A percentile compares a stretch with the other conserved stretches of the same genome.
phyloP scores from a whole-genome alignment of 2,797 vertebrate genomes.

The Knipowitschia caucasica region DNA sequence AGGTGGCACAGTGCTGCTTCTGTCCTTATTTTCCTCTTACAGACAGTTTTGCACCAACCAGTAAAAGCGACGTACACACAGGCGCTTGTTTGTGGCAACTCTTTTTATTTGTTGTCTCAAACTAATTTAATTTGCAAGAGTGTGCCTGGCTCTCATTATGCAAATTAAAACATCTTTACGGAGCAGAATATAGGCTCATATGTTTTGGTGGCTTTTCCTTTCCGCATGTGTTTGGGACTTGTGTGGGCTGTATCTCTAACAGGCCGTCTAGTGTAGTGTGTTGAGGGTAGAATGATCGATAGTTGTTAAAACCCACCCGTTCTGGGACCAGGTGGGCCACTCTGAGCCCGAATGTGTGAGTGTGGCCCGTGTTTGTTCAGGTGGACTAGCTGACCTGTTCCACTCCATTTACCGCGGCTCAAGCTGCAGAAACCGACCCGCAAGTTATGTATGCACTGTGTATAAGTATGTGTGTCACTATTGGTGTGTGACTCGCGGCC shows the following conservation, averaged over 20 bases:
- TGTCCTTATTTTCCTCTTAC: constrained; percentile 33
- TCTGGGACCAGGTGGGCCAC: constrained; percentile 67
- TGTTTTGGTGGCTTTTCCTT: constrained; percentile 27
- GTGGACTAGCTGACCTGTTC: constrained; percentile 86
- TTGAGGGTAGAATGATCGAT: constrained; percentile 76
- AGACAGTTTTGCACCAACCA: constrained; percentile 10
- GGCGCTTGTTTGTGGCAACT: constrained; percentile 38
- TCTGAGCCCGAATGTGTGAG: constrained; percentile 32
- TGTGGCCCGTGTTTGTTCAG: constrained; percentile 80
- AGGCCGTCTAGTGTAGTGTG: constrained; percentile 63
- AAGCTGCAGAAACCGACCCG: constrained; percentile 52
- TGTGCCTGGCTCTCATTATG: constrained; percentile 73
- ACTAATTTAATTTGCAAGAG: constrained; percentile 73
- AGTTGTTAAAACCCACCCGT: constrained; percentile 75
- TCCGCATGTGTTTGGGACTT: constrained; percentile 24
- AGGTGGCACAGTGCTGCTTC: constrained; percentile 25
- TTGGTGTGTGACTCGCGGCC: constrained; percentile 36
- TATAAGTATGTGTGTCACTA: constrained; percentile 38
- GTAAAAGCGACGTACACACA: constrained; percentile 25
- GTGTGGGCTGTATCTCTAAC: constrained; percentile 57
- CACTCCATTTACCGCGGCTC: constrained; percentile 78
- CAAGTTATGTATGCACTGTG: constrained; percentile 20
- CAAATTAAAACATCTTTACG: constrained; percentile 72
- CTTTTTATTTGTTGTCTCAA: constrained; percentile 70
- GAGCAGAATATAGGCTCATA: constrained; percentile 34